These are phyloP conservation scores for Trachelus iudaicus DNA, from an alignment of 2,888 invertebrate genomes.

Conservation along the genomic window DNA sequence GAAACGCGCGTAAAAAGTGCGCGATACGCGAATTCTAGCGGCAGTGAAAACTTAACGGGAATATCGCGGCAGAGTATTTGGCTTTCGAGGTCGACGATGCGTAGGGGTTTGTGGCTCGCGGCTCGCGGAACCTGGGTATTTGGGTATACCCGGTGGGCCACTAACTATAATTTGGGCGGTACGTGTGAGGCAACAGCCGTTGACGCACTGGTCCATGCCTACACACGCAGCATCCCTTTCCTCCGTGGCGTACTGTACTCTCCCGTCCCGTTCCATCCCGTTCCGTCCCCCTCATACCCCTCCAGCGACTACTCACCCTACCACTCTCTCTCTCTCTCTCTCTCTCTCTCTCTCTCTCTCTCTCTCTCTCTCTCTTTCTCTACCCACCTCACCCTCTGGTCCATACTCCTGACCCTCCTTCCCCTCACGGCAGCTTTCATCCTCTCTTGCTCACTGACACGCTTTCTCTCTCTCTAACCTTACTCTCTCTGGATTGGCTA, in stretches of 20 bases:
- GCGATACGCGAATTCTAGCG: background rate
- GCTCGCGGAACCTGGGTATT: conserved; percentile 24
- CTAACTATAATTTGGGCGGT: conserved; percentile 65
- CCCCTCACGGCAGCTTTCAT: conserved; percentile 8
- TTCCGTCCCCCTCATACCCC: conserved; percentile 26
- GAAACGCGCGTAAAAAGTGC: background rate
- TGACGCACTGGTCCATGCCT: conserved; percentile 67
- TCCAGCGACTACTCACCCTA: background rate
- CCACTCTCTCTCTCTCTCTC: background rate
- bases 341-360: too few species aligned
- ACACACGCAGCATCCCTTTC: conserved; percentile 65
- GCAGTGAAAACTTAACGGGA: background rate
- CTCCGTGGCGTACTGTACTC: conserved; percentile 38
- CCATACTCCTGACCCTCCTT: conserved; percentile 5
- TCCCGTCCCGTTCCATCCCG: conserved; percentile 45
- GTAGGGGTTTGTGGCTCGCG: conserved; percentile 2
- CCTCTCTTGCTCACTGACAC: conserved; percentile 31
- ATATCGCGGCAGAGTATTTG: background rate
- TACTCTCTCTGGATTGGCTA: conserved; percentile 17
- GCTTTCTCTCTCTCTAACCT: conserved; percentile 34
- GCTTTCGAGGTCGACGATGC: conserved; percentile 4
- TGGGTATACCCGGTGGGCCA: conserved; percentile 47
- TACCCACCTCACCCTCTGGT: conserved; percentile 13
- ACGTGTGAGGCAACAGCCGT: conserved; percentile 66
- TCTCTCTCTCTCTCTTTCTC: background rate